Conservation (phyloP, 2,113 vertebrate species). For the Nibea albiflora region DNA sequence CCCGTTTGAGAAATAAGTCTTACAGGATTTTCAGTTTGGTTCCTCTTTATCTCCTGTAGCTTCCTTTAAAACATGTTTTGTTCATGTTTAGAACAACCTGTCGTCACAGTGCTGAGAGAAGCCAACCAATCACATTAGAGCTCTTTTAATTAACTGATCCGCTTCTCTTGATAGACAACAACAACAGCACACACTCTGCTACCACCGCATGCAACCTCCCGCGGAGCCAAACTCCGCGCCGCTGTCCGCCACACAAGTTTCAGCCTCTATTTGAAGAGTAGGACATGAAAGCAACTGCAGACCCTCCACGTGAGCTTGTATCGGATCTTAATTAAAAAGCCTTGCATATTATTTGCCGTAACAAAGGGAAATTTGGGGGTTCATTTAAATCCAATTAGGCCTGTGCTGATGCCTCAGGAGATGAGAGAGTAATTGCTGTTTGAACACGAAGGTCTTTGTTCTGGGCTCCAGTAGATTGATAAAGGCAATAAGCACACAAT, state of each 20-base stretch:
- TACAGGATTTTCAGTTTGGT: neutral
- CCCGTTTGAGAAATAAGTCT: neutral
- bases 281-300: conserved; percentile 91
- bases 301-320: conserved; percentile 89
- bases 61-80: conserved; percentile 14
- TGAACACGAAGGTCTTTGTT: conserved; percentile 96
- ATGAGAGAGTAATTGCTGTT: conserved; percentile 89
- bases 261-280: conserved; percentile 86
- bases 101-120: conserved; percentile 48
- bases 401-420: conserved; percentile 85
- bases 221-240: conserved; percentile 67
- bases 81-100: conserved; percentile 45
- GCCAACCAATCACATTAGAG: conserved; percentile 69
- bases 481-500: conserved; percentile 91
- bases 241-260: conserved; percentile 50
- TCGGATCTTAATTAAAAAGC: conserved; percentile 98
- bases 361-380: conserved; percentile 97
- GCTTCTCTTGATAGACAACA: conserved; percentile 45
- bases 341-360: conserved; percentile 94
- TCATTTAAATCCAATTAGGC: conserved; percentile 99
- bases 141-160: conserved; percentile 71
- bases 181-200: conserved; percentile 8
- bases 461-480: conserved; percentile 91
- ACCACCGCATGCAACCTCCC: conserved; percentile 44
- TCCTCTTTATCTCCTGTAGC: neutral